Evolutionary conservation across 2,888 invertebrate genomes (phyloP), one percentile per base, ranked within the genome.

Genomic region (Agrilus mali): DNA sequence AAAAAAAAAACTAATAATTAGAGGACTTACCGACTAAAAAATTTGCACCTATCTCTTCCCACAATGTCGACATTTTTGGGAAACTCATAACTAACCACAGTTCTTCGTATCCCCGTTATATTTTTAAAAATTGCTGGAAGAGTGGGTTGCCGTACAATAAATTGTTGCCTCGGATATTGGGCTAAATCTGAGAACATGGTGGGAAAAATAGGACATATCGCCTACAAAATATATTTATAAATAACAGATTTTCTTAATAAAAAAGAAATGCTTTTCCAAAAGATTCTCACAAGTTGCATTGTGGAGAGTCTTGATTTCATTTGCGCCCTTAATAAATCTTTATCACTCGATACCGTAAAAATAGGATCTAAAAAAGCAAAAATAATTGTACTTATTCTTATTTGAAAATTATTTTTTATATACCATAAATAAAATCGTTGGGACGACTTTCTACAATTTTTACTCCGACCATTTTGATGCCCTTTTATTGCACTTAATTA

Each of bases 171-270:
- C 0, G 75, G 73, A 38, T 64, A 65, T 36, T 66, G 63, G 6
- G 68, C 65, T 1, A 72, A 50, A 41, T 75, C 76, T 1, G 77
- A 75, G 52, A 78, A 80, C 77, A 78, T 77, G 1, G 72, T 68
- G 2, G 63, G 60, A 61, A 73, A 78, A 1, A 74, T 65, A 0
- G 77, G 77, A 42, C 73, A 74, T 35, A 75, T 56, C 5, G 65
- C 64, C 75, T 75, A 59, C 42, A 59, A 60, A 46, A 45, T 40
- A 40, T 38, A 33, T 7, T 17, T 14, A 41, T 16, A 36, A 33
- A 37, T 40, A 17, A 14, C 12, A 16, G 20, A 4, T 8, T 2
- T 27, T 8, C 27, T 27, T 10, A 27, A 27, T 5, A 6, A 16
- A 27, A 17, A 27, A 41, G 5, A 15, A 10, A 15, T 22, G 34